phyloP scores from a whole-genome alignment of 1,140 invertebrate genomes.

The Drosophila bocki region DNA sequence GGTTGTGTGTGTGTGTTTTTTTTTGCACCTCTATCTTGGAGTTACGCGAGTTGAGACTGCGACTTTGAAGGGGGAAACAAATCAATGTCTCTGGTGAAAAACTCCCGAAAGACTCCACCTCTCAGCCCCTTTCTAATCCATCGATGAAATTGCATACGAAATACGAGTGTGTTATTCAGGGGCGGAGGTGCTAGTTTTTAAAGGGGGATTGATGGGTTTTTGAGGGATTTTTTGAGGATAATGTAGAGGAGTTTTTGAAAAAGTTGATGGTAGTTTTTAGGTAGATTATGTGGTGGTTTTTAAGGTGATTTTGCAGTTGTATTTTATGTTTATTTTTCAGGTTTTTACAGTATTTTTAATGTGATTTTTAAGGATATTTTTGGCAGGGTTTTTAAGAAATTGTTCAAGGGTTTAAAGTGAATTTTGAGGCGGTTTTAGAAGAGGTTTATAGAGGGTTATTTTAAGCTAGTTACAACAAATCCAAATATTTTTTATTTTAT shows the following conservation, averaged over 20 bases:
- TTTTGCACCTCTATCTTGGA: constrained; percentile 46
- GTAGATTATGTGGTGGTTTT: neutral
- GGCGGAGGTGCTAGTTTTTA: neutral
- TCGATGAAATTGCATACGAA: constrained; percentile 47
- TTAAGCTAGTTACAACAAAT: too few relatives aligned
- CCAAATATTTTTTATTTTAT: too few relatives aligned
- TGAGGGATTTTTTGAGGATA: accelerated
- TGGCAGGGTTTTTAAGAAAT: too few relatives aligned
- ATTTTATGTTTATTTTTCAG: too few relatives aligned
- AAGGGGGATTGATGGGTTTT: too few relatives aligned
- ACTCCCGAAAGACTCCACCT: neutral
- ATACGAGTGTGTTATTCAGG: constrained; percentile 1
- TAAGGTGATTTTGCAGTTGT: too few relatives aligned
- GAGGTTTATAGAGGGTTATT: too few relatives aligned
- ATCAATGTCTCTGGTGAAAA: constrained; percentile 51
- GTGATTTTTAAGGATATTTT: too few relatives aligned
- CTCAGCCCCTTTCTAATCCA: constrained; percentile 21
- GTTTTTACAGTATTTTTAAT: too few relatives aligned
- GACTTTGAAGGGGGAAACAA: constrained; percentile 57
- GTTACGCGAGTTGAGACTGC: constrained; percentile 58
- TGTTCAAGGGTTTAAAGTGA: too few relatives aligned
- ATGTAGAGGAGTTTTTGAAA: neutral
- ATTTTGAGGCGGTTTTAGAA: too few relatives aligned
- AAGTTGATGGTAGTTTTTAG: neutral
- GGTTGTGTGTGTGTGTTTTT: constrained; percentile 27